Evolutionary conservation across 92 coral and sea anemone species (phyloP), one percentile per base, ranked within the genome.

Genomic region (Heteractis magnifica): DNA sequence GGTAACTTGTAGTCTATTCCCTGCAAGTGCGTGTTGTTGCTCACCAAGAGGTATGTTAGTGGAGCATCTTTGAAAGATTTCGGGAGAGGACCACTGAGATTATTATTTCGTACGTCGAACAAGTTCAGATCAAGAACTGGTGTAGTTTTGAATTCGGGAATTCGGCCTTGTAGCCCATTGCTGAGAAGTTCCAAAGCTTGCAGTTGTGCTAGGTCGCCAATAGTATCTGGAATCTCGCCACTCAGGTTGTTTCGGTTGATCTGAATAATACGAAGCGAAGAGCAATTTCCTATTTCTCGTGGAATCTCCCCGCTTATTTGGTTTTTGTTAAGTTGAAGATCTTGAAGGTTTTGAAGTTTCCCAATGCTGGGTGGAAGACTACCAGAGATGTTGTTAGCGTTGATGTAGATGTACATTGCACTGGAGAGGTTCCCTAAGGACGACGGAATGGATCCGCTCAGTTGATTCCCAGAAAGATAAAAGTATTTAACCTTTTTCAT

Each of bases 111-210:
- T 48, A 76, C 56, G 34, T 76, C 79, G 15, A 44, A 51, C 60
- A 76, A 12, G 79, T 76, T 76, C 58, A 76, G 79, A 51, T 76
- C 60, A 4, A 76, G 59, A 12, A 76, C 79, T 74, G 78, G 78
- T 1, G 50, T 74, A 74, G 50, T 74, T 41, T 74, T 74, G 52
- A 74, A 74, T 48, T 74, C 78, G n/a, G 78, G 78, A 8, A 74
- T 74, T 9, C 50, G 13, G 10, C 78, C 78, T 41, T 19, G 7
- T 16, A 74, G 51, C 26, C 26, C 52, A 74, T 74, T 74, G 50
- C 50, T 50, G 50, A 74, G 78, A 21, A 74, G 50, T 41, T 74
- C 78, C 51, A 74, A 50, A 5, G 78, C 78, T 74, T 74, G 78
- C 6, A 74, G 78, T 7, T 74, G 78, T 74, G 78, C 78, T 7